Evolutionary conservation across 2,888 invertebrate genomes (phyloP), one percentile per base, ranked within the genome.

Genomic region (Synergus gifuensis): DNA sequence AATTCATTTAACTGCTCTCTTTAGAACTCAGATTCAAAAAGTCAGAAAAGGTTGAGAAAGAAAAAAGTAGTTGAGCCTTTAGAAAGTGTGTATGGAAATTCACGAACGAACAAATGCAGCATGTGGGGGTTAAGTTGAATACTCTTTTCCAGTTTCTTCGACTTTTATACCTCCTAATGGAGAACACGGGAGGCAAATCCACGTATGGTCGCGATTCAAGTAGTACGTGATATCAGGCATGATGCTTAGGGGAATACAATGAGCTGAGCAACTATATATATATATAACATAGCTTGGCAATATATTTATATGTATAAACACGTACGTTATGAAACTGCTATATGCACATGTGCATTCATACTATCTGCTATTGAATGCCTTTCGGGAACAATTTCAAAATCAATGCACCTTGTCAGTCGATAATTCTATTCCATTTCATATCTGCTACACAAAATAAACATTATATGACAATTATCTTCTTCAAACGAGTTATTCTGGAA

Each of bases 221-320:
- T 44, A n/a, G 66, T 66, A 66, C 66, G 66, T 66, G 66, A 66
- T 66, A 66, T 66, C 42, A n/a, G 42, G 42, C 22, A 62, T 22
- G 12, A 28, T 18, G 36, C 28, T 11, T 22, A 62, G 62, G 28
- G 62, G 62, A 62, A 62, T 28, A 62, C 62, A 60, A 60, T 60
- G 60, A 60, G 22, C 9, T 28, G 28, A 28, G 28, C 28, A 28
- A 28, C 36, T 36, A 36, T 36, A 14, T 14, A 11, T 46, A 14
- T 46, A 46, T 12, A 11, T 46, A 14, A 14, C 46, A 7, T 0
- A 14, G 12, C 46, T 46, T 46, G 46, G 46, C 11, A 36, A 36
- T 36, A 36, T 36, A 36, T 36, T 36, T 36, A 36, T 40, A 22
- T 60, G 9, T 22, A 60, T 64, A 64, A 64, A 64, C 64, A 64